Evolutionary conservation across 1,140 invertebrate genomes (phyloP).

Genomic region (Lordiphosa clarofinis): DNA sequence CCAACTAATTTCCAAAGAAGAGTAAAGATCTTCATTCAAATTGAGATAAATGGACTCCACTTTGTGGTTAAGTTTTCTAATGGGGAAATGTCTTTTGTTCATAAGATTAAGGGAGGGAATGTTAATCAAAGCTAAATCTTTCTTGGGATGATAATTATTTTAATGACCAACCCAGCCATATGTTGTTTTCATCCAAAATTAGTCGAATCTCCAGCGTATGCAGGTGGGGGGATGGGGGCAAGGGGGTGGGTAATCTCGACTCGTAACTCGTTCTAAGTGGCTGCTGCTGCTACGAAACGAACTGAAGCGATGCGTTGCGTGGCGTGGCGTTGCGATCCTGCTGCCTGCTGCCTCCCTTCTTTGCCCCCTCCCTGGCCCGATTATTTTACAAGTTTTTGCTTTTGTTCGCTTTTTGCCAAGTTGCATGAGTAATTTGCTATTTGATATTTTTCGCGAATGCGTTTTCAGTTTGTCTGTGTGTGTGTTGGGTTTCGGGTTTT

Average conservation of each 20-base stretch:
- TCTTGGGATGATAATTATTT: constrained; percentile 23
- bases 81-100: too few species aligned
- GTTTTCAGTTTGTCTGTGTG: constrained; percentile 13
- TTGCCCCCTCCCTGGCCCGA: neutral
- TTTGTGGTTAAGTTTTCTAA: too few species aligned
- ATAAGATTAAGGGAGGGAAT: neutral
- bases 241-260: neutral
- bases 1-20: too few species aligned
- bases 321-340: constrained; percentile 1
- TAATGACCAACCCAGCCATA: constrained; percentile 22
- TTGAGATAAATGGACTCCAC: too few species aligned
- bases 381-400: constrained; percentile 19
- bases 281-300: neutral
- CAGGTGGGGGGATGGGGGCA: neutral
- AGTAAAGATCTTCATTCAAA: too few species aligned
- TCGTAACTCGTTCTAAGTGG: neutral
- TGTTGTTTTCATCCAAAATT: constrained; percentile 5
- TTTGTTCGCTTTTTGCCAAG: constrained; percentile 16
- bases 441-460: constrained; percentile 54
- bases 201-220: neutral
- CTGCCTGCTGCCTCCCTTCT: neutral
- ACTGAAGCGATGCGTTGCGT: neutral
- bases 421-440: constrained; percentile 74
- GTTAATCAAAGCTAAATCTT: constrained; percentile 13
- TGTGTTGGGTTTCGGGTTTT: constrained; percentile 37